phyloP scores from a whole-genome alignment of 2,113 vertebrate genomes.

The Tricholaema leucomelas region DNA sequence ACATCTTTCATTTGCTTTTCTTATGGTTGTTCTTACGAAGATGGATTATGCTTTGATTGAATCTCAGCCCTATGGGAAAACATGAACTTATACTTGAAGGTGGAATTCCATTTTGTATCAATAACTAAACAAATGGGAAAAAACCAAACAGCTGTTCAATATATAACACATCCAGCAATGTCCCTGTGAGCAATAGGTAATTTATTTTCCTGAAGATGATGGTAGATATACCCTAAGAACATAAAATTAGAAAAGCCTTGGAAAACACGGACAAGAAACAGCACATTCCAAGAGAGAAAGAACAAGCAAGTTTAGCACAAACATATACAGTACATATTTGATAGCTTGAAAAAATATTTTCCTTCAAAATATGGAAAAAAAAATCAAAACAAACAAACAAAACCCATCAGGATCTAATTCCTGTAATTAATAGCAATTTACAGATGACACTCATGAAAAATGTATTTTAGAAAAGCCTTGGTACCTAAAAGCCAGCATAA shows the following conservation, averaged over 20 bases:
- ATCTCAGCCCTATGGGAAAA: background rate
- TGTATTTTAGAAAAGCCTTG: background rate
- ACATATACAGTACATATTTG: background rate
- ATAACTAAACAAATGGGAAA: background rate
- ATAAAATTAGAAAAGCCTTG: background rate
- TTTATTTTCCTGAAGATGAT: background rate
- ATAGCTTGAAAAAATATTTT: background rate
- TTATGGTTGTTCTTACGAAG: background rate
- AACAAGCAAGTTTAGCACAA: background rate
- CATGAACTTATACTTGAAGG: slow-evolving; percentile 6
- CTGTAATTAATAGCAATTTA: background rate
- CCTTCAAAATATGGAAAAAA: background rate
- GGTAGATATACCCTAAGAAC: background rate
- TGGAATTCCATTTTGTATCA: background rate
- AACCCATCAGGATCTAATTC: background rate
- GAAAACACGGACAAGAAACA: background rate
- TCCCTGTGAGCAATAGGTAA: background rate
- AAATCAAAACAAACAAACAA: background rate
- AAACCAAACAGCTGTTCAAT: background rate
- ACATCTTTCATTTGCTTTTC: background rate
- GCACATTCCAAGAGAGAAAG: background rate
- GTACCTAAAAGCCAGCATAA: background rate
- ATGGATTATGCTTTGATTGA: background rate
- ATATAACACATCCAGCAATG: background rate
- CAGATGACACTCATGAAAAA: background rate